Percentiles rank a stretch among this genome's conserved stretches.
Conservation (phyloP, 2,113 vertebrate genomes). For the Delphinapterus leucas region DNA sequence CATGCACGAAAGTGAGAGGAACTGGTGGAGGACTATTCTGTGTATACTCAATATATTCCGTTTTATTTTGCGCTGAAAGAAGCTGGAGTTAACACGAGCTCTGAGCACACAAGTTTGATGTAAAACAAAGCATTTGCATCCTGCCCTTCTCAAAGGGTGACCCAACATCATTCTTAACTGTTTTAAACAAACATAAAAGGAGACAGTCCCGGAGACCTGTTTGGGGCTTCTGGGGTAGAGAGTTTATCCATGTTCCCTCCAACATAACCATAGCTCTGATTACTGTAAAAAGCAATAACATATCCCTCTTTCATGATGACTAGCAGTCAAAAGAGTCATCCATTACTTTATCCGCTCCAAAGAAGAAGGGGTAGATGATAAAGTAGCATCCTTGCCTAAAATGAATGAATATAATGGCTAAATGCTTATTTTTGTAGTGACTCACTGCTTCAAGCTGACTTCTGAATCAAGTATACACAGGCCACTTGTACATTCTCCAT, state of each 20-base stretch:
- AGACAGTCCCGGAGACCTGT: background rate
- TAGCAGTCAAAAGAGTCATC: background rate
- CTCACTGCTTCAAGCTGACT: background rate
- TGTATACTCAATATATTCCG: background rate
- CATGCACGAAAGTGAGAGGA: background rate
- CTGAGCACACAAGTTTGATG: background rate
- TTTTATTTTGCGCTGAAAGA: background rate
- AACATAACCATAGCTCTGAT: background rate
- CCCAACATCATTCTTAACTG: background rate
- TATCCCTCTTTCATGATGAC: background rate
- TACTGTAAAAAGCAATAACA: background rate
- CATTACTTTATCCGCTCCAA: background rate
- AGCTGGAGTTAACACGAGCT: background rate
- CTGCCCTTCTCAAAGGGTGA: background rate
- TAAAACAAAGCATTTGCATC: background rate
- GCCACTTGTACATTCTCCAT: background rate
- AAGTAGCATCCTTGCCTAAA: background rate
- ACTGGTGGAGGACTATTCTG: no score
- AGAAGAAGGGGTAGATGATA: slow-evolving; percentile 8
- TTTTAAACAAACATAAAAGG: background rate
- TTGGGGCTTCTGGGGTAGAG: background rate
- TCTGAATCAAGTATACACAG: background rate
- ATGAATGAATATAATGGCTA: slow-evolving; percentile 5
- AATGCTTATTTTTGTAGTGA: background rate
- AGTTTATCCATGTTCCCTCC: background rate